These are phyloP conservation scores for Crotophaga sulcirostris DNA, from an alignment of 2,113 vertebrate genomes.

Conservation along the genomic window DNA sequence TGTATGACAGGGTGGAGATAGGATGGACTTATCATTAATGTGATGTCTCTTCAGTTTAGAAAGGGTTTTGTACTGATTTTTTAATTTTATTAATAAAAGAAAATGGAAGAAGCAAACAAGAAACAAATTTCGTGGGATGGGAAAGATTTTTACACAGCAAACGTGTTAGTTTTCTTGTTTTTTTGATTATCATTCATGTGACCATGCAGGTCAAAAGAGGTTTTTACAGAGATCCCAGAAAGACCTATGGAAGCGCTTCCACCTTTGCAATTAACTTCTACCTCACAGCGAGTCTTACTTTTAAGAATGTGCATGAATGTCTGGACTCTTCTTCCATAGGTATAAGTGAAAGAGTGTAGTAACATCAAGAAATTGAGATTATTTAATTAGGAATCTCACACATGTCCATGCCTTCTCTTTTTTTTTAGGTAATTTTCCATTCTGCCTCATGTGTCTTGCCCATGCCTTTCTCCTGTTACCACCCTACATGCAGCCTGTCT, in stretches of 20 bases:
- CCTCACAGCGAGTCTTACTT: neutral
- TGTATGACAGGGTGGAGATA: neutral
- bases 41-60: neutral
- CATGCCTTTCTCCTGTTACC: neutral
- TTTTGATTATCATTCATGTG: neutral
- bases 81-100: neutral
- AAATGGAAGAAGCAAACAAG: neutral
- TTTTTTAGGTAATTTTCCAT: neutral
- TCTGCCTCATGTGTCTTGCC: neutral
- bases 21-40: neutral
- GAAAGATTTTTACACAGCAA: neutral
- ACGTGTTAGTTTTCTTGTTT: neutral
- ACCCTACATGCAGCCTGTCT: neutral
- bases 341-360: neutral
- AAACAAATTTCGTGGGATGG: rapidly evolving
- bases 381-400: neutral
- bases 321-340: neutral
- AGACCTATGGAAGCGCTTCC: neutral
- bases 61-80: neutral
- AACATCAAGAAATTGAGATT: neutral
- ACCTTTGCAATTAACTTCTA: neutral
- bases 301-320: neutral
- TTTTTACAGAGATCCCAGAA: neutral
- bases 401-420: neutral
- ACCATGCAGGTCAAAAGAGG: neutral